phyloP scores from a whole-genome alignment of 2,797 vertebrate genomes.

The Tolypeutes matacus region DNA sequence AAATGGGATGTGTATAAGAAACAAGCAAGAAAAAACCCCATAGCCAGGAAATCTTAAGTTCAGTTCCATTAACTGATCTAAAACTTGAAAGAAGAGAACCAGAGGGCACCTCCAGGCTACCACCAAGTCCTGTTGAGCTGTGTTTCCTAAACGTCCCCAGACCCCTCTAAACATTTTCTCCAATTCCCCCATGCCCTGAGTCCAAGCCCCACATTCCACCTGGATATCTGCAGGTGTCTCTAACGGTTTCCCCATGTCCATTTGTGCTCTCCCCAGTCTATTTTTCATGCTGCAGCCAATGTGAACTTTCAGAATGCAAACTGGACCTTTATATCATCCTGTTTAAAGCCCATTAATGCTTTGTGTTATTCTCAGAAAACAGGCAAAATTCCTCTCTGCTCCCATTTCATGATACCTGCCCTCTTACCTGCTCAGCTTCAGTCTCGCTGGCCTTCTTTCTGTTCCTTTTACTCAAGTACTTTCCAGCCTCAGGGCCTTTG shows the following conservation, averaged over 20 bases:
- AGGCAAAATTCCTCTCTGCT: not conserved
- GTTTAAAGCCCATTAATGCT: not conserved
- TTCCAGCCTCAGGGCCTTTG: slow-evolving; percentile 1
- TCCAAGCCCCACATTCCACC: too few species aligned
- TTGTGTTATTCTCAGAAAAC: not conserved
- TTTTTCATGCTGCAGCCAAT: not conserved
- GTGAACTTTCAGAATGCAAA: not conserved
- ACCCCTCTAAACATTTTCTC: too few species aligned
- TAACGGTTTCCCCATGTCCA: not conserved
- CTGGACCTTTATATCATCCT: not conserved
- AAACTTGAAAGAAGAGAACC: not conserved
- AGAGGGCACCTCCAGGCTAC: not conserved
- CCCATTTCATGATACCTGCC: not conserved
- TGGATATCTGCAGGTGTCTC: not conserved
- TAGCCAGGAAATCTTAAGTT: not conserved
- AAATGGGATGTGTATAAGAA: slow-evolving; percentile 9
- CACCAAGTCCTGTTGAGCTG: not conserved
- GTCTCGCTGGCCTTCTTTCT: not conserved
- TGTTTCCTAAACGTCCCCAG: not conserved
- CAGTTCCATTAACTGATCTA: not conserved
- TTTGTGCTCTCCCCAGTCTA: not conserved
- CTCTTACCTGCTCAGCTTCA: not conserved
- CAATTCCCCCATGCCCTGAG: not conserved
- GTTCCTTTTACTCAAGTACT: not conserved
- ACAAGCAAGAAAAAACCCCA: not conserved